Base-by-base conservation (phyloP, 2,797 vertebrate species). In the Peromyscus eremicus region DNA sequence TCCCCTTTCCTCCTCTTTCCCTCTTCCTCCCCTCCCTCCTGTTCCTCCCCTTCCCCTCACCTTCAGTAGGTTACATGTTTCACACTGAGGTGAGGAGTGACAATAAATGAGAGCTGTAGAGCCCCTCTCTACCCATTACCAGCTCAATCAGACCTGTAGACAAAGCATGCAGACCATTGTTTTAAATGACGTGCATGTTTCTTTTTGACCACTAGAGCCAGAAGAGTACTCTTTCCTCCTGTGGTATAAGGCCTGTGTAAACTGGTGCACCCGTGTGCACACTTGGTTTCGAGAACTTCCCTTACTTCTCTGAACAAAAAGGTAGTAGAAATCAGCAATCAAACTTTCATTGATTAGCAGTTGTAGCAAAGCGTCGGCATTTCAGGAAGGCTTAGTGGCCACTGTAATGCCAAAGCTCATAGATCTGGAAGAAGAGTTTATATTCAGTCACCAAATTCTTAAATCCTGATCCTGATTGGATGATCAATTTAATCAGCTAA, bases 401-500 rank as follows among this genome's bases (percentile, higher is more conserved):
- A 70, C 66, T 34, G 21, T 25, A 70, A 17, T 70, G 62, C 29
- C 17, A 68, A 64, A 46, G 32, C 5, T 64, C 43, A 2, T 49
- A 3, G 27, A 34, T 46, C 32, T 37, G 64, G 19, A n/a, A 86
- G 32, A 68, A n/a, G 62, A 75, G 62, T 66, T 83, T 89, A 91
- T 91, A 43, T 49, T 81, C 27, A 85, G 4, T 77, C 32, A 82
- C 23, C 32, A 91, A 68, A 34, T 85, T n/a, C 43, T 6, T 57
- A 93, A 89, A 52, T 82, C 27, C 34, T 71, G 76, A 84, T 92
- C 70, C 68, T 60, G 62, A 79, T 66, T 84, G 29, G 17, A 84
- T 46, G 17, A 75, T 70, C 16, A 25, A 4, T 55, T 84, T 83
- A 66, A 90, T 52, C 10, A 84, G 8, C 2, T 25, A 27, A 12